Evolutionary conservation across 2,113 vertebrate species (phyloP).

Genomic region (Mesocricetus auratus): DNA sequence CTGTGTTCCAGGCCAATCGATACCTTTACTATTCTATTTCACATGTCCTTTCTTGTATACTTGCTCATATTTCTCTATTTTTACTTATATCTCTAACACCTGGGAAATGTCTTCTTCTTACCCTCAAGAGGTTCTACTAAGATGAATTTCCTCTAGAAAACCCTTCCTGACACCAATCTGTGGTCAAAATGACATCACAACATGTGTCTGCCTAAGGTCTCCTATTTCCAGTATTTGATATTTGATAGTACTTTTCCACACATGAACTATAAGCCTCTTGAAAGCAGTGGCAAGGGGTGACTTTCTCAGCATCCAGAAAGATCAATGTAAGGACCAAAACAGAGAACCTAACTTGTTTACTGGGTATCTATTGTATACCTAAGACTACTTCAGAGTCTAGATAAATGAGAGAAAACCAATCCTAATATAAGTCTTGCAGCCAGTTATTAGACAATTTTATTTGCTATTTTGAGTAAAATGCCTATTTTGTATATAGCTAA

Average conservation of each 20-base stretch:
- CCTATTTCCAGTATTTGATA: background rate
- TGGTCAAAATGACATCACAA: background rate
- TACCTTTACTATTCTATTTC: background rate
- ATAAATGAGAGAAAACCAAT: background rate
- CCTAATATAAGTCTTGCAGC: background rate
- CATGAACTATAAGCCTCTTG: background rate
- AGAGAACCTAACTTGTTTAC: background rate
- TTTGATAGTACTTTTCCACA: background rate
- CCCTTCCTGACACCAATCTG: background rate
- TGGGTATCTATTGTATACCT: background rate
- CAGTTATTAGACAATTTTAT: background rate
- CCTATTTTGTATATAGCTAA: background rate
- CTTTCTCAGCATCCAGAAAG: slow-evolving; percentile 1
- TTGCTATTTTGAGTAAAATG: no score
- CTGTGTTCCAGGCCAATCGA: background rate
- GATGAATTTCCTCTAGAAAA: background rate
- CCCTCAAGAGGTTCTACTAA: background rate
- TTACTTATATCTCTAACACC: background rate
- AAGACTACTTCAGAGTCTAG: background rate
- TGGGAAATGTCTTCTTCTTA: background rate
- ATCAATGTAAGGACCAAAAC: background rate
- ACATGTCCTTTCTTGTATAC: background rate
- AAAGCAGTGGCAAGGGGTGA: background rate
- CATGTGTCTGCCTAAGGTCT: background rate
- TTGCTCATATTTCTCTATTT: background rate